Evolutionary conservation across 2,113 vertebrate genomes (phyloP), one percentile per base, ranked within the genome.

Genomic region (Ranitomeya variabilis): DNA sequence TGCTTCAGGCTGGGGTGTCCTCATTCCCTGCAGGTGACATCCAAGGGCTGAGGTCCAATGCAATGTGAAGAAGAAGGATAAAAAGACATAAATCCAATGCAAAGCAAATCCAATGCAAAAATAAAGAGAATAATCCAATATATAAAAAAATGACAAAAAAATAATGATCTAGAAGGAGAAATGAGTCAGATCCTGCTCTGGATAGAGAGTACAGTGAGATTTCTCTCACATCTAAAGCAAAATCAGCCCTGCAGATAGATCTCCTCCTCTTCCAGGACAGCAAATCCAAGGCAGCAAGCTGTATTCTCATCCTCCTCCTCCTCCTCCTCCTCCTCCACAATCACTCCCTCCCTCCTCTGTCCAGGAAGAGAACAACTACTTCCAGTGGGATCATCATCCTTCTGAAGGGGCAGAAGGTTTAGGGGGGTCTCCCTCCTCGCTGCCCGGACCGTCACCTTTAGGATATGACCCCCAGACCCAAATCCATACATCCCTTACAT

Each of bases 231-330:
- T 87, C 86, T 71, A 57, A 26, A 80, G 86, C 79, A 60, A 82
- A 45, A 82, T 59, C 23, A 73, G 55, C 74, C 59, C 83, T 59
- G 91, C 82, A 91, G 87, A 87, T 90, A 91, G 87, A 87, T 90
- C 90, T 84, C 92, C 93, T 90, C 87, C 87, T 88, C 71, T 37
- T 54, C 87, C 59, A 83, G 87, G 54, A 55, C 87, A 87, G 86
- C 86, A 67, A 87, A 87, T 87, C 86, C 86, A 21, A 80, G 76
- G 16, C 57, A 31, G 59, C 23, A 4, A 23, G 10, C 69, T 37
- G 6, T 6, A 37, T 26, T 45, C 93, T 90, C 84, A 80, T 90
- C 90, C 69, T 80, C 76, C 87, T 86, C 82, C 87, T 90, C 80
- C 93, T 91, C 86, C 66, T 67, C 69, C 85, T 90, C 90, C 80